A percentile compares a stretch with the other conserved stretches of the same genome.
Conservation (phyloP, 1,140 invertebrate species). For the Himalopsyche phryganea region DNA sequence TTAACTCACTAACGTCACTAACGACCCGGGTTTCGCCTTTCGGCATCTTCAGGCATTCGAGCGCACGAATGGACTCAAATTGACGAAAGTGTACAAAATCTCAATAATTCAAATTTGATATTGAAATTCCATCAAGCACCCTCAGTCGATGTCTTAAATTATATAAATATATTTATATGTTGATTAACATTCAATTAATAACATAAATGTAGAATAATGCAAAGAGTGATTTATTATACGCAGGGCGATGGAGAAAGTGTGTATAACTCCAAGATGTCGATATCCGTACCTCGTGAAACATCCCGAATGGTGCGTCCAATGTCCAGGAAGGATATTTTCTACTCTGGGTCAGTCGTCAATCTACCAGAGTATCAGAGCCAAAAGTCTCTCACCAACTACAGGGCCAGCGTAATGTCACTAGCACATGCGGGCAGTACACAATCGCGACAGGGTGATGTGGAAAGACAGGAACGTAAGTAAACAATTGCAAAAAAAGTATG, state of each 20-base stretch:
- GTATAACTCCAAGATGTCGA: slow-evolving; percentile 48
- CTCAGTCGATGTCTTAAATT: too few species aligned
- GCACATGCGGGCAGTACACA: slow-evolving; percentile 63
- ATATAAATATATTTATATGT: too few species aligned
- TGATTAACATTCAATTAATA: too few species aligned
- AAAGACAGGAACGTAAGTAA: slow-evolving; percentile 66
- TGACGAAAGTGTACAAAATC: too few species aligned
- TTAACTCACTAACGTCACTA: too few species aligned
- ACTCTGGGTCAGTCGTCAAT: slow-evolving; percentile 90
- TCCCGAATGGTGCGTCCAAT: slow-evolving; percentile 82
- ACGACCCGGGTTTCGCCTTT: too few species aligned
- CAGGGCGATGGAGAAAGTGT: slow-evolving; percentile 43
- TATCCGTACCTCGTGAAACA: slow-evolving; percentile 54
- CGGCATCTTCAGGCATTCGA: too few species aligned
- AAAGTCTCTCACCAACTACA: slow-evolving; percentile 83
- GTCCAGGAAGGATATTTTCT: slow-evolving; percentile 97
- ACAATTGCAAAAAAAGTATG: neutral
- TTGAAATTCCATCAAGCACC: too few species aligned
- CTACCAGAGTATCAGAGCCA: slow-evolving; percentile 90
- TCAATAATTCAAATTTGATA: too few species aligned
- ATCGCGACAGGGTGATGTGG: slow-evolving; percentile 54
- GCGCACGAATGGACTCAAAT: too few species aligned
- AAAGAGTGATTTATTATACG: too few species aligned
- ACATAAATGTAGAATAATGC: too few species aligned
- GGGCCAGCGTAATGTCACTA: slow-evolving; percentile 77